A percentile compares a stretch with the other conserved stretches of the same genome.
Conservation (phyloP, 2,113 vertebrate genomes). For the Coregonus clupeaformis region DNA sequence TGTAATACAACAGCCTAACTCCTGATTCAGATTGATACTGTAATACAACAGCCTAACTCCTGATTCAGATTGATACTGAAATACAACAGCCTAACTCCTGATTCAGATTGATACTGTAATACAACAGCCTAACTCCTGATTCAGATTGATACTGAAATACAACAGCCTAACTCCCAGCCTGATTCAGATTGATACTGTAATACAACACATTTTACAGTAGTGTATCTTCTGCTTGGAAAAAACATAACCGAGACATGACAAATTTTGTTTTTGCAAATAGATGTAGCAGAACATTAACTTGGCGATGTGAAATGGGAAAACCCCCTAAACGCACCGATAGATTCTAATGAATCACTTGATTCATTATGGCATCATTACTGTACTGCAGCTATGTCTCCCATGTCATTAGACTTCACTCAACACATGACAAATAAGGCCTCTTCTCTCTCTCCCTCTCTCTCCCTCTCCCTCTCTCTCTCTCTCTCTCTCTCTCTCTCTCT, state of each 20-base stretch:
- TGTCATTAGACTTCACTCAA: conserved; percentile 24
- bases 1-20: too few species aligned
- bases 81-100: too few species aligned
- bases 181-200: too few species aligned
- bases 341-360: conserved; percentile 61
- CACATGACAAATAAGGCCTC: conserved; percentile 34
- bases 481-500: background rate
- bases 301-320: conserved; percentile 43
- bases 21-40: too few species aligned
- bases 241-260: background rate
- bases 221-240: too few species aligned
- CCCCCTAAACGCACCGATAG: conserved; percentile 49
- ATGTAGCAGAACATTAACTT: conserved; percentile 56
- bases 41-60: too few species aligned
- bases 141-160: too few species aligned
- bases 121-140: too few species aligned
- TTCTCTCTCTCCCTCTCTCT: background rate
- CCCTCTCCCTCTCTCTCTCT: background rate
- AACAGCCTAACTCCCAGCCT: too few species aligned
- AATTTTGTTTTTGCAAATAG: conserved; percentile 31
- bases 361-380: conserved; percentile 51
- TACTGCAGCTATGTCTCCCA: conserved; percentile 27
- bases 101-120: too few species aligned
- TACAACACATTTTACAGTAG: too few species aligned
- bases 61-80: too few species aligned